Conservation (phyloP, 2,888 invertebrate species). For the Thumatha senex region DNA sequence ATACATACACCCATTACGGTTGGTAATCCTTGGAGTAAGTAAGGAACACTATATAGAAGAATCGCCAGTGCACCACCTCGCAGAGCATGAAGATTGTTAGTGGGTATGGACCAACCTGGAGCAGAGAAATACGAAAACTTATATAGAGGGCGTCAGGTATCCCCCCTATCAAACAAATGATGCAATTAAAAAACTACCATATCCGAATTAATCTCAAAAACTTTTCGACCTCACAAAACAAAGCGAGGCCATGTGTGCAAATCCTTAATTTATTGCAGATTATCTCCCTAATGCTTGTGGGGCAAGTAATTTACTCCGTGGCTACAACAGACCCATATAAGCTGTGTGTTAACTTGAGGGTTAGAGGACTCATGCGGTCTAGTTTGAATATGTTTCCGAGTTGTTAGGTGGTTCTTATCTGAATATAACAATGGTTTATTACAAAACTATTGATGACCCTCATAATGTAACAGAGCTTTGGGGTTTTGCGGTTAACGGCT, state of each 20-base stretch:
- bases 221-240: constrained; percentile 4
- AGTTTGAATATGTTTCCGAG: neutral
- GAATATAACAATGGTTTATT: neutral
- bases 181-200: too few relatives aligned
- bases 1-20: too few relatives aligned
- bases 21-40: too few relatives aligned
- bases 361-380: neutral
- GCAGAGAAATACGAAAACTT: too few relatives aligned
- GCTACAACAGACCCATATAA: constrained; percentile 9
- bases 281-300: constrained; percentile 21
- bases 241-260: neutral
- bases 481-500: too few relatives aligned
- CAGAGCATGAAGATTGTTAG: too few relatives aligned
- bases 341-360: constrained; percentile 25
- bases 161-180: too few relatives aligned
- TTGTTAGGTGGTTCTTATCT: neutral
- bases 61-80: too few relatives aligned
- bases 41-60: too few relatives aligned
- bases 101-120: too few relatives aligned
- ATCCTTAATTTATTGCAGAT: constrained; percentile 25
- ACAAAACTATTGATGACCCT: too few relatives aligned
- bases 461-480: too few relatives aligned
- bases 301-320: constrained; percentile 26
- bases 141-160: neutral
- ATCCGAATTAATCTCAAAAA: neutral